Conservation (phyloP, 2,888 invertebrate genomes). For the Tetragonula carbonaria region DNA sequence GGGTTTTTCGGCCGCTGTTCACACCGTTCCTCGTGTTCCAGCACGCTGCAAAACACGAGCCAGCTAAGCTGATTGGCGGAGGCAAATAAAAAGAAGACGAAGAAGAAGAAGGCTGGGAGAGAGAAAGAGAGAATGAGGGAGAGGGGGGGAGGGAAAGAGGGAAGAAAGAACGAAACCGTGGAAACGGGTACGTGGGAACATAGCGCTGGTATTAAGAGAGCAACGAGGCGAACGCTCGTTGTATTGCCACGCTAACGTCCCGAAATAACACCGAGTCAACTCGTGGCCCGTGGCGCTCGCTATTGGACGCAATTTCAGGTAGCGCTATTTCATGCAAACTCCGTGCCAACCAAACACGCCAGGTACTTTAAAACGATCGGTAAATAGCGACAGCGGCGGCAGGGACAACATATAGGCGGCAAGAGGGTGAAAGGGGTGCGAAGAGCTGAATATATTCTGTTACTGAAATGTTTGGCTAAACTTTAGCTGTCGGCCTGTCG, state of each 20-base stretch:
- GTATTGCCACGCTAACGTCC: slow-evolving; percentile 55
- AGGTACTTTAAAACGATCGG: slow-evolving; percentile 65
- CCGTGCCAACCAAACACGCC: slow-evolving; percentile 63
- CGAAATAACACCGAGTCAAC: slow-evolving; percentile 51
- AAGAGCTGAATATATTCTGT: slow-evolving; percentile 18
- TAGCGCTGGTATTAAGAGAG: slow-evolving; percentile 29
- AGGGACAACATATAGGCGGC: slow-evolving; percentile 11
- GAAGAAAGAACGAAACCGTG: background rate
- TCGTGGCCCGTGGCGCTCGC: background rate
- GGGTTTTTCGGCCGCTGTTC: slow-evolving; percentile 85
- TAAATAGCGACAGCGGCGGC: slow-evolving; percentile 47
- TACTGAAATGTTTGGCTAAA: slow-evolving; percentile 2
- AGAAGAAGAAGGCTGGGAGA: background rate
- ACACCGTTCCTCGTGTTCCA: slow-evolving; percentile 86
- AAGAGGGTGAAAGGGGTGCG: background rate
- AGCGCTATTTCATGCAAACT: slow-evolving; percentile 60
- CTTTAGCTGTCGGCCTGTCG: background rate
- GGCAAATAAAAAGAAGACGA: background rate
- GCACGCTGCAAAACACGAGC: slow-evolving; percentile 83
- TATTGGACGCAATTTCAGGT: slow-evolving; percentile 57
- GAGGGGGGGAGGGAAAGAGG: background rate
- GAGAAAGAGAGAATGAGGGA: no score
- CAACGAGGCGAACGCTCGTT: slow-evolving; percentile 27
- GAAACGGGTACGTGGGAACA: slow-evolving; percentile 27
- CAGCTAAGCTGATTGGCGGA: background rate